These are phyloP conservation scores for Oncorhynchus mykiss DNA, from an alignment of 2,113 vertebrate genomes.

Conservation along the genomic window DNA sequence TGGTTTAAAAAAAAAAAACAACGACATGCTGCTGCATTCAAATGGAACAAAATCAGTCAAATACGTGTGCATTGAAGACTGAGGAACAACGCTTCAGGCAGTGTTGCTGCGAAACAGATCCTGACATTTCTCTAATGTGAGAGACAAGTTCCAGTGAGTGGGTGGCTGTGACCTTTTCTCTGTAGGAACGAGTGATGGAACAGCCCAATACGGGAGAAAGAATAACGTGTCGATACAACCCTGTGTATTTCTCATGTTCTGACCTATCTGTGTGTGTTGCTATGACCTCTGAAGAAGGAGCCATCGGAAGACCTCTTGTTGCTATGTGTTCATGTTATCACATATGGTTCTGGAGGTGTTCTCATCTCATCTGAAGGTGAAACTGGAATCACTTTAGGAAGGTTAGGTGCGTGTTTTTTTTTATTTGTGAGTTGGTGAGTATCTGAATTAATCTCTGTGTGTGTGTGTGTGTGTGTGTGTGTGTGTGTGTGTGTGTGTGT, in stretches of 20 bases:
- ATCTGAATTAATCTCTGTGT: slow-evolving; percentile 1
- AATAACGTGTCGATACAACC: slow-evolving; percentile 17
- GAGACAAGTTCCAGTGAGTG: slow-evolving; percentile 58
- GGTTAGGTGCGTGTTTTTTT: background rate
- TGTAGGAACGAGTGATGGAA: slow-evolving; percentile 40
- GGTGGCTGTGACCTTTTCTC: slow-evolving; percentile 67
- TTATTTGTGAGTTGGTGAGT: background rate
- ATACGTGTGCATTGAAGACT: slow-evolving; percentile 43
- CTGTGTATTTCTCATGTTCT: slow-evolving; percentile 35
- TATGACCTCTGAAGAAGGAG: background rate
- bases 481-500: background rate
- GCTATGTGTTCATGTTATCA: background rate
- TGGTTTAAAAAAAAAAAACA: slow-evolving; percentile 13
- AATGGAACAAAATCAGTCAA: slow-evolving; percentile 42
- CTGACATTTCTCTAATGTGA: slow-evolving; percentile 64
- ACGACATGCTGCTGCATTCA: slow-evolving; percentile 33
- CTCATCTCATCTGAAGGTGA: background rate
- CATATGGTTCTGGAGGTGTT: background rate
- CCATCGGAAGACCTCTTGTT: background rate
- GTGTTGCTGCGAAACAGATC: slow-evolving; percentile 7
- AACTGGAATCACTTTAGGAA: background rate
- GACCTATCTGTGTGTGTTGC: slow-evolving; percentile 11
- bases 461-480: background rate
- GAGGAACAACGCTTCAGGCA: background rate
- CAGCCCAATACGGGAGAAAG: slow-evolving; percentile 41